phyloP scores from a whole-genome alignment of 2,888 invertebrate genomes.

The Anthophora plumipes region DNA sequence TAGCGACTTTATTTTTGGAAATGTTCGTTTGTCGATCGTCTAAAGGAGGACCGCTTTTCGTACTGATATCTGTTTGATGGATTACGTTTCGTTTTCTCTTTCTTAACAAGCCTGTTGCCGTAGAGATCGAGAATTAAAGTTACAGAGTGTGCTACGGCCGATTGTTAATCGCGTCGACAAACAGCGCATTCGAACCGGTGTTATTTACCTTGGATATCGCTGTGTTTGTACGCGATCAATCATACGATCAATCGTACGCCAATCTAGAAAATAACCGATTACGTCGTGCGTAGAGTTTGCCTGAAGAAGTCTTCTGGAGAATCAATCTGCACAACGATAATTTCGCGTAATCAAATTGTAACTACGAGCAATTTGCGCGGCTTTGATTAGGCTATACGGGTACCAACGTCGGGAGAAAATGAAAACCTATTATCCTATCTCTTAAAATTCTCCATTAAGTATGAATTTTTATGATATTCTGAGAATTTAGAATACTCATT shows the following conservation, averaged over 20 bases:
- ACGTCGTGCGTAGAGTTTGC: too few relatives aligned
- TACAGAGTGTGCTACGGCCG: background rate
- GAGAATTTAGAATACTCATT: too few relatives aligned
- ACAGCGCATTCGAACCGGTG: background rate
- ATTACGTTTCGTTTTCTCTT: background rate
- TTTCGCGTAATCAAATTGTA: too few relatives aligned
- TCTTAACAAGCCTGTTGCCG: background rate
- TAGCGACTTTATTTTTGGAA: background rate
- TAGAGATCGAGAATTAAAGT: background rate
- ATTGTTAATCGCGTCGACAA: background rate
- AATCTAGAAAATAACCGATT: background rate
- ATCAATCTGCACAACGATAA: background rate
- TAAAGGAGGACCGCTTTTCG: background rate
- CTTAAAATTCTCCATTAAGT: too few relatives aligned
- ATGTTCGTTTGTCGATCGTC: background rate
- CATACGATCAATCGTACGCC: constrained; percentile 4
- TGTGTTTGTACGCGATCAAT: constrained; percentile 8
- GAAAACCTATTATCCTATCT: too few relatives aligned
- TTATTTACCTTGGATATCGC: background rate
- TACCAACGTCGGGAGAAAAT: too few relatives aligned
- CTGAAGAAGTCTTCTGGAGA: background rate
- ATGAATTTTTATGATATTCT: too few relatives aligned
- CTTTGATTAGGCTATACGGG: too few relatives aligned
- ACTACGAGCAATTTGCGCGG: too few relatives aligned
- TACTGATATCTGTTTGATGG: background rate